phyloP scores from a whole-genome alignment of 2,888 invertebrate genomes.

The Tortricodes alternella region DNA sequence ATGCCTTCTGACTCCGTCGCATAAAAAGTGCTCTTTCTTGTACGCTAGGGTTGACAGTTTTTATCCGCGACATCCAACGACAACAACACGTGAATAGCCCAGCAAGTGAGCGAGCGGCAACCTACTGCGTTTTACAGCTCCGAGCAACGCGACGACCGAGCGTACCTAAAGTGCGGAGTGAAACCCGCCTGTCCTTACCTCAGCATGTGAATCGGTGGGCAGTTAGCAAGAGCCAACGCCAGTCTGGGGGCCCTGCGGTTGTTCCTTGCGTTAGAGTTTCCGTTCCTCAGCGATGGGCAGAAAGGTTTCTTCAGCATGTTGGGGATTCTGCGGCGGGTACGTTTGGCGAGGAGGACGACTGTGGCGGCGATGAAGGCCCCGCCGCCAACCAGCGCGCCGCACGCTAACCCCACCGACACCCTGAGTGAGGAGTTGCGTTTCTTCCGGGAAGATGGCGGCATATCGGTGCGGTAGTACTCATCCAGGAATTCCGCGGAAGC shows the following conservation, averaged over 20 bases:
- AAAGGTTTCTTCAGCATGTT: slow-evolving; percentile 75
- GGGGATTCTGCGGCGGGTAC: slow-evolving; percentile 64
- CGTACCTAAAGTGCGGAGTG: too few relatives aligned
- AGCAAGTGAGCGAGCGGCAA: too few relatives aligned
- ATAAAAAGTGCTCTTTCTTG: too few relatives aligned
- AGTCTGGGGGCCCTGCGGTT: slow-evolving; percentile 73
- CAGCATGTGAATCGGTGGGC: slow-evolving; percentile 75
- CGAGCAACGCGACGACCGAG: too few relatives aligned
- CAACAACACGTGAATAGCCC: too few relatives aligned
- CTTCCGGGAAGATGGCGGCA: slow-evolving; percentile 66
- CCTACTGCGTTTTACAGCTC: too few relatives aligned
- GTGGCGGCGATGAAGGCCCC: slow-evolving; percentile 83
- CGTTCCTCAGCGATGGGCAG: slow-evolving; percentile 66
- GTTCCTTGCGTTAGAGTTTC: slow-evolving; percentile 62
- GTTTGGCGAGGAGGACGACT: slow-evolving; percentile 84
- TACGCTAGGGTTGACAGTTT: too few relatives aligned
- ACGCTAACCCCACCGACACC: slow-evolving; percentile 70
- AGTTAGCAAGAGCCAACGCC: slow-evolving; percentile 70
- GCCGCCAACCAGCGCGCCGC: slow-evolving; percentile 76
- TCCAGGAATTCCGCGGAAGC: slow-evolving; percentile 84
- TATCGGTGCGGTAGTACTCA: slow-evolving; percentile 82
- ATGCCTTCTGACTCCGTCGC: too few relatives aligned
- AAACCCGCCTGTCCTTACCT: too few relatives aligned
- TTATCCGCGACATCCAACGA: too few relatives aligned
- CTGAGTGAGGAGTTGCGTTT: slow-evolving; percentile 77